A percentile compares a stretch with the other conserved stretches of the same genome.
phyloP scores from a whole-genome alignment of 2,888 invertebrate genomes.

The Trachelus iudaicus region DNA sequence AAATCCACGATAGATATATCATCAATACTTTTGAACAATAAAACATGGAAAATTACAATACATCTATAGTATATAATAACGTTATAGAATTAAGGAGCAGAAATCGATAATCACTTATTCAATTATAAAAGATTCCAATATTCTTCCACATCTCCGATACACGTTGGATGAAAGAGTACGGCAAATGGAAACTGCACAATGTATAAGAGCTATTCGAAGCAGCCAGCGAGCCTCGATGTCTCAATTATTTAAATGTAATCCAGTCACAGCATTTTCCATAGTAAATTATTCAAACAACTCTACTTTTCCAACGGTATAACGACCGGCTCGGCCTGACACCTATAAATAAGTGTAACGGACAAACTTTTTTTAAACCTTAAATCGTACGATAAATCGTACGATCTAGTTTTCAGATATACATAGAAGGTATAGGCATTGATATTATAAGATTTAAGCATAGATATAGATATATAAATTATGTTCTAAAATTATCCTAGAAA shows the following conservation, averaged over 20 bases:
- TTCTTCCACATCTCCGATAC: neutral
- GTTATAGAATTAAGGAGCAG: neutral
- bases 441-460: too few species aligned
- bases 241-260: conserved; percentile 35
- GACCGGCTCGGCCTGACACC: neutral
- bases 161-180: neutral
- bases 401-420: neutral
- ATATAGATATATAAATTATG: too few species aligned
- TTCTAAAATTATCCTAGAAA: neutral
- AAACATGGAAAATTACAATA: neutral
- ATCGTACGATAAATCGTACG: neutral
- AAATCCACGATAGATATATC: neutral
- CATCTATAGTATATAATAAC: neutral
- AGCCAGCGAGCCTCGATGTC: neutral
- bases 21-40: neutral
- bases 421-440: too few species aligned
- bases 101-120: neutral
- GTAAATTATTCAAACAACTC: conserved; percentile 25
- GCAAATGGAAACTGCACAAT: neutral
- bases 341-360: neutral
- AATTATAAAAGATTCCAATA: neutral
- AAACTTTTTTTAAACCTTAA: neutral
- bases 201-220: neutral
- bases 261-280: conserved; percentile 18
- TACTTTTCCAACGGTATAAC: neutral